Evolutionary conservation across 2,113 vertebrate genomes (phyloP), one percentile per base, ranked within the genome.

Genomic region (Hiodon alosoides): DNA sequence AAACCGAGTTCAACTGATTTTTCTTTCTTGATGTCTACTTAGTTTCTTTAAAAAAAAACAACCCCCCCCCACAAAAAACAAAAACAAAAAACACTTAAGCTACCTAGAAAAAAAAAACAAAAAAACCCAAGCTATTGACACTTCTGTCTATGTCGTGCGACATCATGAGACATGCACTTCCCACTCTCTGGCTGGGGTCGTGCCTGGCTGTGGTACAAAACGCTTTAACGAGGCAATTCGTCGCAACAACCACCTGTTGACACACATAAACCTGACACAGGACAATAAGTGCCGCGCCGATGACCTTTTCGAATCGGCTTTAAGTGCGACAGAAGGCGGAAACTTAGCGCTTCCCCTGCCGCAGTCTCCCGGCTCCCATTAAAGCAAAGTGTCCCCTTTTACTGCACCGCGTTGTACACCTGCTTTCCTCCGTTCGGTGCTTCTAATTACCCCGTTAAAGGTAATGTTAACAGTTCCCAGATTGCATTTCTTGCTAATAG

Each of bases 371-470:
- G 67, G 46, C 47, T 48, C 6, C 13, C 48, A 69, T 69, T 61
- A 54, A 3, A 50, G 52, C 52, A 66, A 46, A 48, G 62, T 9
- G 16, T 54, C n/a, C 31, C 52, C 31, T 11, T 64, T 14, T 57
- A 57, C 51, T 70, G 31, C 61, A 46, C 50, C 62, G n/a, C 8
- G 31, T 48, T 51, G 0, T 60, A 52, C 67, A 70, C 67, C 75
- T 76, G 69, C 60, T 17, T 31, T 47, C 50, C 51, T 65, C 51
- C 62, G 75, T 54, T 65, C 51, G 62, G 47, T 50, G 74, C 67
- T 31, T 76, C 16, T 76, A 55, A 71, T 71, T 65, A 70, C 52
- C 16, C 55, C 57, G 47, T 55, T 59, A 68, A 61, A 31, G 57
- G 67, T 10, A 69, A 60, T 13, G 73, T 68, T 51, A 58, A 14